Conservation (phyloP, 2,113 vertebrate species). For the Pteruthius melanotis region DNA sequence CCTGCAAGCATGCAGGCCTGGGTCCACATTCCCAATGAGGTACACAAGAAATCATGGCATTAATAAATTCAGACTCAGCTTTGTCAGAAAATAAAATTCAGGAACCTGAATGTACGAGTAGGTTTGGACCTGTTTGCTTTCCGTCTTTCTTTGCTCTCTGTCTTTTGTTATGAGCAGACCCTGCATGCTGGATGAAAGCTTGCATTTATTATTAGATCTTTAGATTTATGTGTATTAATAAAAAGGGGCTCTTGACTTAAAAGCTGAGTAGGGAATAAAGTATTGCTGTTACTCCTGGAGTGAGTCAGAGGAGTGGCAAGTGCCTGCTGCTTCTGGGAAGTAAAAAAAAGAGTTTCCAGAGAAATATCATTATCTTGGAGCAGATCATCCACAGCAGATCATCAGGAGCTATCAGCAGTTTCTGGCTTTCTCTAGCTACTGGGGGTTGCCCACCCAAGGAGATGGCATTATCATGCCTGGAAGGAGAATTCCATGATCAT, state of each 20-base stretch:
- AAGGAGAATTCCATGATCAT: background rate
- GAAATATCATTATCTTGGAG: background rate
- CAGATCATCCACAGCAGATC: background rate
- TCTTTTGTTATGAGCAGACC: background rate
- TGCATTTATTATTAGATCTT: background rate
- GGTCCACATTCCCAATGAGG: background rate
- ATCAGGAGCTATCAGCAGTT: background rate
- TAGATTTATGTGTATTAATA: background rate
- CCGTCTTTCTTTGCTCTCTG: fast-evolving
- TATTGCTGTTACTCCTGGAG: background rate
- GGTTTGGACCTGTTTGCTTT: background rate
- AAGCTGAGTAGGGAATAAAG: background rate
- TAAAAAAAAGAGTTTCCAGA: background rate
- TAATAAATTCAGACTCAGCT: background rate
- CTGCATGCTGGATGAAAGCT: fast-evolving
- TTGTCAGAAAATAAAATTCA: background rate
- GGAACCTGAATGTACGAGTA: fast-evolving
- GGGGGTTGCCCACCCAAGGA: background rate
- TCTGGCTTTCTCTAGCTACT: background rate
- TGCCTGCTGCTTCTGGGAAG: background rate
- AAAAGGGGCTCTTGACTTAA: background rate
- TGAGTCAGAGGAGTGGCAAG: background rate
- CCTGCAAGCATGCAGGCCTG: background rate
- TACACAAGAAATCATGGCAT: fast-evolving
- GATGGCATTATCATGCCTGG: background rate